phyloP scores from a whole-genome alignment of 2,113 vertebrate genomes.

The Raphicerus campestris region DNA sequence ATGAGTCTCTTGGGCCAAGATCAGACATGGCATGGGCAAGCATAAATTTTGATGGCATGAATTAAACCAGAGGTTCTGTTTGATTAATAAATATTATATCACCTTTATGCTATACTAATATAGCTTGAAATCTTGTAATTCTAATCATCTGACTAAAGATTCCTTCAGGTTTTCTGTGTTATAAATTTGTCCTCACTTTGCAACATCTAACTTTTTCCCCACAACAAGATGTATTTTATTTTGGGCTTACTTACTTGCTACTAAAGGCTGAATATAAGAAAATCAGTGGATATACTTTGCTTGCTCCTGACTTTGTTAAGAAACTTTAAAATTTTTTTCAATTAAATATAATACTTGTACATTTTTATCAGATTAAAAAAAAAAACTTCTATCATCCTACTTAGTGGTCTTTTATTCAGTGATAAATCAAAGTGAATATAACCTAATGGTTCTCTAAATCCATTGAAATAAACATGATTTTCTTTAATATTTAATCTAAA shows the following conservation, averaged over 20 bases:
- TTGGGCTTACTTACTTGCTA: background rate
- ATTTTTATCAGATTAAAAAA: background rate
- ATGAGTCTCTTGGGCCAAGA: background rate
- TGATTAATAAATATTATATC: background rate
- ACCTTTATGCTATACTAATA: background rate
- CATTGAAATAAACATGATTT: background rate
- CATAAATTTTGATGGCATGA: background rate
- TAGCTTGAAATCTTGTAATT: background rate
- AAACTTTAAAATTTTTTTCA: background rate
- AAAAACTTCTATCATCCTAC: background rate
- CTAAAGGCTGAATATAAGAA: background rate
- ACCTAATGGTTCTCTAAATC: background rate
- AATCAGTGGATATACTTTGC: background rate
- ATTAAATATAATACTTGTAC: background rate
- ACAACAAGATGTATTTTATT: background rate
- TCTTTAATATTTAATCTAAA: background rate
- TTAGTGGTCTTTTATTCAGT: background rate
- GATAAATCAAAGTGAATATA: background rate
- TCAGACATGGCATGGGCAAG: background rate
- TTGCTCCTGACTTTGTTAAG: background rate
- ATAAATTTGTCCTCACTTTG: background rate
- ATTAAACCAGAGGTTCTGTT: background rate
- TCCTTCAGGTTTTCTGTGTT: background rate
- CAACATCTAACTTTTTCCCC: background rate
- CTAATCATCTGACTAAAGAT: background rate